Percentiles rank a stretch among this genome's conserved stretches.
Conservation (phyloP, 2,797 vertebrate species). For the Acanthiza pusilla region DNA sequence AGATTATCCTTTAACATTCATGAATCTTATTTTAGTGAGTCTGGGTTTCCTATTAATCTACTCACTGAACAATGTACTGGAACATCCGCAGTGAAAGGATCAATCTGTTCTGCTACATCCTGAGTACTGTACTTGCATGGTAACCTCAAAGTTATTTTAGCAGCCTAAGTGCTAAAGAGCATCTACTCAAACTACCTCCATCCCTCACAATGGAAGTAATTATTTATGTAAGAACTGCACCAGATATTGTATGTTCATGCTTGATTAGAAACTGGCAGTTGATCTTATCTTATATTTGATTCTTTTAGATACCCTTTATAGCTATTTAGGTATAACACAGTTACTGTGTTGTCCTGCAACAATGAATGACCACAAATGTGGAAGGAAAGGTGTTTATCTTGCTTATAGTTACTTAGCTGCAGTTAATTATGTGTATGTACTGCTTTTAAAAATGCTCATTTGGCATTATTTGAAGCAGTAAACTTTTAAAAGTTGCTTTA, state of each 20-base stretch:
- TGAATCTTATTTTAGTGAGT: constrained; percentile 7
- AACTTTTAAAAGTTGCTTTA: not conserved
- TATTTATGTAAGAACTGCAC: not conserved
- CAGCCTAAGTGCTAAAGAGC: not conserved
- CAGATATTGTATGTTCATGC: not conserved
- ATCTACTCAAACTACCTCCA: not conserved
- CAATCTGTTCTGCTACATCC: constrained; percentile 13
- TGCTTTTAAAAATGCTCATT: not conserved
- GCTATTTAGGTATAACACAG: not conserved
- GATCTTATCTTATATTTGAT: not conserved
- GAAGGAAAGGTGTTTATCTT: not conserved
- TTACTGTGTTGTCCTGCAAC: not conserved
- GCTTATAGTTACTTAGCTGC: not conserved
- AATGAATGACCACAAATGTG: not conserved
- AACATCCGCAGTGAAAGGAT: not conserved
- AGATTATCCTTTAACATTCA: not conserved
- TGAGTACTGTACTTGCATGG: not conserved
- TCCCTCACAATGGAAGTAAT: not conserved
- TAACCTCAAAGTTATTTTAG: not conserved
- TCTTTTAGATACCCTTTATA: not conserved
- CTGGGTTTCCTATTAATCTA: constrained; percentile 11
- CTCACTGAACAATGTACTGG: not conserved
- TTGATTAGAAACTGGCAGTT: not conserved
- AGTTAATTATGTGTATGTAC: not conserved
- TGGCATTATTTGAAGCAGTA: not conserved